Evolutionary conservation across 1,140 invertebrate species (phyloP).

Genomic region (Trichogramma pretiosum): DNA sequence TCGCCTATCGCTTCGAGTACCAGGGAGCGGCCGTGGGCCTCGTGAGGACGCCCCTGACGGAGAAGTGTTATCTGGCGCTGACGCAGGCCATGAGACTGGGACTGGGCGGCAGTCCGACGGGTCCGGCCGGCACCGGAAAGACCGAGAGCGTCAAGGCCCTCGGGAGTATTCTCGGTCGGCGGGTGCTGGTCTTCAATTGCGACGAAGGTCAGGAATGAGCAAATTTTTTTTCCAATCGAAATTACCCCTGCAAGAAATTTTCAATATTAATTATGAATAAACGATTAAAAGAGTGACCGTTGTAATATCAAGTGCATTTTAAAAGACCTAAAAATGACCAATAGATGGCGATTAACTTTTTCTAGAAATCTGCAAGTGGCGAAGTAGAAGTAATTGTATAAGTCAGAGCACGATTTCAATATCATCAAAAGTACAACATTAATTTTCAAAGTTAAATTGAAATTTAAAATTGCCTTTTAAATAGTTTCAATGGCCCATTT

Average conservation of each 20-base stretch:
- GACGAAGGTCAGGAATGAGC: constrained; percentile 77
- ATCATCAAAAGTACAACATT: too few relatives aligned
- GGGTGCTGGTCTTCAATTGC: constrained; percentile 96
- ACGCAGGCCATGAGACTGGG: constrained; percentile 94
- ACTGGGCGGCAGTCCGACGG: constrained; percentile 96
- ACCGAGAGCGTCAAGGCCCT: constrained; percentile 96
- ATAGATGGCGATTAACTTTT: too few relatives aligned
- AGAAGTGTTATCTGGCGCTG: constrained; percentile 91
- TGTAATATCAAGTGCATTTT: too few relatives aligned
- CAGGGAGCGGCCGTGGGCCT: constrained; percentile 79
- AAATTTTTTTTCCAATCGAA: background rate
- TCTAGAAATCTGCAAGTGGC: too few relatives aligned
- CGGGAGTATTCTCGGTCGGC: constrained; percentile 77
- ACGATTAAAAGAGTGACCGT: too few relatives aligned
- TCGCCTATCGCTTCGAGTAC: constrained; percentile 96
- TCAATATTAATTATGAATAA: too few relatives aligned
- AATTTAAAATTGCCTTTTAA: too few relatives aligned
- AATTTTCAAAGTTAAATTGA: too few relatives aligned
- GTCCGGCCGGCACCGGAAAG: constrained; percentile 96
- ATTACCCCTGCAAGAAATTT: constrained; percentile 4
- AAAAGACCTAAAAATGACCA: too few relatives aligned
- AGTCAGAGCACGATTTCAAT: too few relatives aligned
- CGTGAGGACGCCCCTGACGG: constrained; percentile 86
- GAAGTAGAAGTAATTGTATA: too few relatives aligned
- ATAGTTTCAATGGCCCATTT: too few relatives aligned